Conservation (phyloP, 2,113 vertebrate genomes). For the Clupea harengus region DNA sequence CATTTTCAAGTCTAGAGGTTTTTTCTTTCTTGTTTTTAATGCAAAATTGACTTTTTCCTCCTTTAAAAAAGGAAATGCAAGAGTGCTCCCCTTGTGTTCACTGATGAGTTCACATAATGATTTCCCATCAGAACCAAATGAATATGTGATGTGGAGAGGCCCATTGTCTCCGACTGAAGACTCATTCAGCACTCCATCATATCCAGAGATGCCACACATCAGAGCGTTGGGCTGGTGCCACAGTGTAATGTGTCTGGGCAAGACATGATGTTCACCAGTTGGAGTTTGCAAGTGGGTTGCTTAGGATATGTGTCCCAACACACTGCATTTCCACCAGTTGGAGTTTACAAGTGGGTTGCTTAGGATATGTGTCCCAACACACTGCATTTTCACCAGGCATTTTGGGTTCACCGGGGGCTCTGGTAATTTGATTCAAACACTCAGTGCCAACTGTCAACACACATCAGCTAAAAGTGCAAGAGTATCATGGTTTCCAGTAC, state of each 20-base stretch:
- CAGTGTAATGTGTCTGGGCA: neutral
- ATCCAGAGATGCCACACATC: neutral
- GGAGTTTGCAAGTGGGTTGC: neutral
- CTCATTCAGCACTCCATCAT: neutral
- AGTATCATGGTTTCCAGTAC: neutral
- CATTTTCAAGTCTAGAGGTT: neutral
- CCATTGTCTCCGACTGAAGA: neutral
- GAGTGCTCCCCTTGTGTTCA: neutral
- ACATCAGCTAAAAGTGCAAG: neutral
- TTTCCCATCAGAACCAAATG: neutral
- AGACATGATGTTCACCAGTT: neutral
- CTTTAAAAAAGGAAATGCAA: neutral
- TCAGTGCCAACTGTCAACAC: neutral
- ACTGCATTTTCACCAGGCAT: neutral
- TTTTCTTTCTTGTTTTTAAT: neutral
- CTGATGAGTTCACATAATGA: neutral
- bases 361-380: neutral
- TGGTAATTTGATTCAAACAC: neutral
- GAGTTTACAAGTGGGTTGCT: neutral
- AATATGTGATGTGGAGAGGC: neutral
- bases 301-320: neutral
- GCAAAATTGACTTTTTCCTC: neutral
- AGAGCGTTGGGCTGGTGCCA: neutral
- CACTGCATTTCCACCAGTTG: neutral
- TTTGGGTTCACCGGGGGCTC: neutral